Conservation (phyloP, 2,113 vertebrate species). For the Epinephelus fuscoguttatus region DNA sequence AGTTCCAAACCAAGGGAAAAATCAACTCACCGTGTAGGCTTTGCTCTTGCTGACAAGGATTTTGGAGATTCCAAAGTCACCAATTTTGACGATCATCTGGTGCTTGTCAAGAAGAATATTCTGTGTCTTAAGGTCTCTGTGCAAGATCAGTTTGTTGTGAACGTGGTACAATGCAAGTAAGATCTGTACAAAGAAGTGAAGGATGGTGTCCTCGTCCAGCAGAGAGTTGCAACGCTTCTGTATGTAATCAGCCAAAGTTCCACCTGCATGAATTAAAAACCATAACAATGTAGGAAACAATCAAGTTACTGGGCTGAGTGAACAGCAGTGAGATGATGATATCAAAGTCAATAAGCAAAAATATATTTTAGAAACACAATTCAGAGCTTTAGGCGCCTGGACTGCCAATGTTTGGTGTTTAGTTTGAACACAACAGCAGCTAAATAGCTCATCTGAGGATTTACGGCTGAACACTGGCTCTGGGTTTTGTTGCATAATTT, state of each 20-base stretch:
- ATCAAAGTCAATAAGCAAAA: background rate
- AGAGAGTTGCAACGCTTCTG: slow-evolving; percentile 97
- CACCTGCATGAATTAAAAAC: slow-evolving; percentile 83
- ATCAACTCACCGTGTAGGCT: slow-evolving; percentile 91
- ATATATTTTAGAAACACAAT: background rate
- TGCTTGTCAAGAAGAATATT: slow-evolving; percentile 98
- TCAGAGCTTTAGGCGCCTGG: background rate
- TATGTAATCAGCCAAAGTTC: slow-evolving; percentile 96
- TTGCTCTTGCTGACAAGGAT: slow-evolving; percentile 99
- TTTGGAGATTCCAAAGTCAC: slow-evolving; percentile 99
- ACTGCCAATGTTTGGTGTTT: background rate
- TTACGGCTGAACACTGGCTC: background rate
- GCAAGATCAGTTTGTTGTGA: slow-evolving; percentile 97
- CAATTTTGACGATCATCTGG: slow-evolving; percentile 97
- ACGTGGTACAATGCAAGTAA: slow-evolving; percentile 96
- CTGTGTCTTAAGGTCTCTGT: slow-evolving; percentile 98
- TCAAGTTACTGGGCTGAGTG: background rate
- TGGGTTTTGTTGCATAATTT: background rate
- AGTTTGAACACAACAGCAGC: background rate
- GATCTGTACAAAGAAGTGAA: slow-evolving; percentile 99
- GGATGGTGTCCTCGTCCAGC: slow-evolving; percentile 96
- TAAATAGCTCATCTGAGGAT: background rate
- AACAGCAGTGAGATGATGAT: background rate
- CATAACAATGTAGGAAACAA: background rate
- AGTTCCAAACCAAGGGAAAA: background rate